phyloP scores from a whole-genome alignment of 2,797 vertebrate genomes.

The Molossus molossus region DNA sequence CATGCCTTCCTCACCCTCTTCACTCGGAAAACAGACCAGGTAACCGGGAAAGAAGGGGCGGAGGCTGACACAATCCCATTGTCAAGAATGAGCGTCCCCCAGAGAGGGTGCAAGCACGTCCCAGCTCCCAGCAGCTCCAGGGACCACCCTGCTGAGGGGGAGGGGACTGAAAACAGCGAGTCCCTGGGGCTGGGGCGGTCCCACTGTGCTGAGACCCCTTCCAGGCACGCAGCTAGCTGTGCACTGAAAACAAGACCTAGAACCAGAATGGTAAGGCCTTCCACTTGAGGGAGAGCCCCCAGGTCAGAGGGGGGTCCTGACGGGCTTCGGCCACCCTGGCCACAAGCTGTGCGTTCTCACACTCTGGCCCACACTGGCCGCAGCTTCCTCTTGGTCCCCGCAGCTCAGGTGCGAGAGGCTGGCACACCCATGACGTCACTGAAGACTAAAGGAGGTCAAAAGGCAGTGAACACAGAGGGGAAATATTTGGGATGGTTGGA shows the following conservation, averaged over 20 bases:
- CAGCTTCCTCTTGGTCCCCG: background rate
- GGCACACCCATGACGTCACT: fast-evolving
- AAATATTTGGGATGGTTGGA: background rate
- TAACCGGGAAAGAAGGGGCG: background rate
- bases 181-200: background rate
- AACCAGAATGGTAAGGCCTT: background rate
- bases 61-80: background rate
- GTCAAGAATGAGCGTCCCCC: background rate
- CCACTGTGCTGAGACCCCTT: background rate
- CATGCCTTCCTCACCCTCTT: background rate
- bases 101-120: background rate
- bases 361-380: background rate
- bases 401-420: background rate
- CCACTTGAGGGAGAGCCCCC: background rate
- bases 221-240: background rate
- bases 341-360: background rate
- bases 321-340: background rate
- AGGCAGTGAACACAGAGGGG: too few relatives aligned
- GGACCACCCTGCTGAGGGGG: background rate
- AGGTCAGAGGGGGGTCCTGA: background rate
- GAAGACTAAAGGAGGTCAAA: background rate
- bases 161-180: background rate
- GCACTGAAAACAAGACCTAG: background rate
- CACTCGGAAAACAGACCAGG: background rate
- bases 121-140: fast-evolving